Percentiles rank a stretch among this genome's conserved stretches.
Conservation (phyloP, 2,888 invertebrate species). For the Itoplectis maculator region DNA sequence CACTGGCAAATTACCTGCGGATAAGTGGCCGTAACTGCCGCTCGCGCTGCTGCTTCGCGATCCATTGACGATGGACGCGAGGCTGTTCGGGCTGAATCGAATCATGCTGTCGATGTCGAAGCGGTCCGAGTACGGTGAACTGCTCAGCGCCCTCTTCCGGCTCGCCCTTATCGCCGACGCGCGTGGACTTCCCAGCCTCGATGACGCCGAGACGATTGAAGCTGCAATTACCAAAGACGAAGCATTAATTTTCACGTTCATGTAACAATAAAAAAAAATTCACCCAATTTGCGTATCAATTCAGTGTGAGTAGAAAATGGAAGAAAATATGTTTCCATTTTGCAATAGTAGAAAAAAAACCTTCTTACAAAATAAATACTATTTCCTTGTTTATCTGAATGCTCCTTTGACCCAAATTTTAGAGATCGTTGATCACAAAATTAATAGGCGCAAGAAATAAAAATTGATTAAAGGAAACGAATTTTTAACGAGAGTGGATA, state of each 20-base stretch:
- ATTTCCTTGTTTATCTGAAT: too few species aligned
- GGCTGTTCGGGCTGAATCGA: conserved; percentile 96
- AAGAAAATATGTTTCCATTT: too few species aligned
- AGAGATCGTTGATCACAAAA: too few species aligned
- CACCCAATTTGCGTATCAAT: too few species aligned
- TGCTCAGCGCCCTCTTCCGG: conserved; percentile 96
- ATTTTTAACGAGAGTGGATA: conserved; percentile 44
- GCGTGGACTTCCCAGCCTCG: conserved; percentile 89
- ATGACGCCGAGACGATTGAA: conserved; percentile 77
- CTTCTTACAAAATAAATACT: too few species aligned
- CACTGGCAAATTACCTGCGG: conserved; percentile 89
- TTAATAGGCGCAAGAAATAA: too few species aligned
- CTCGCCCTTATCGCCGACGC: conserved; percentile 87
- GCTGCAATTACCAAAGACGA: neutral
- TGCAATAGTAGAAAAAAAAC: too few species aligned
- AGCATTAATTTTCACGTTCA: too few species aligned
- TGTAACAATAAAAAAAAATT: too few species aligned
- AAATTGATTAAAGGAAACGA: too few species aligned
- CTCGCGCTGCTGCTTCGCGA: conserved; percentile 95
- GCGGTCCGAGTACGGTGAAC: conserved; percentile 97
- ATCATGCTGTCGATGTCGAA: conserved; percentile 98
- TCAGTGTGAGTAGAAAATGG: too few species aligned
- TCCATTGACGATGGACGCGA: conserved; percentile 92
- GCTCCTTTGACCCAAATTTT: too few species aligned
- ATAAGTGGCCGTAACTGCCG: conserved; percentile 98